These are phyloP conservation scores for Alosa sapidissima DNA, from an alignment of 2,797 vertebrate species.

Conservation along the genomic window DNA sequence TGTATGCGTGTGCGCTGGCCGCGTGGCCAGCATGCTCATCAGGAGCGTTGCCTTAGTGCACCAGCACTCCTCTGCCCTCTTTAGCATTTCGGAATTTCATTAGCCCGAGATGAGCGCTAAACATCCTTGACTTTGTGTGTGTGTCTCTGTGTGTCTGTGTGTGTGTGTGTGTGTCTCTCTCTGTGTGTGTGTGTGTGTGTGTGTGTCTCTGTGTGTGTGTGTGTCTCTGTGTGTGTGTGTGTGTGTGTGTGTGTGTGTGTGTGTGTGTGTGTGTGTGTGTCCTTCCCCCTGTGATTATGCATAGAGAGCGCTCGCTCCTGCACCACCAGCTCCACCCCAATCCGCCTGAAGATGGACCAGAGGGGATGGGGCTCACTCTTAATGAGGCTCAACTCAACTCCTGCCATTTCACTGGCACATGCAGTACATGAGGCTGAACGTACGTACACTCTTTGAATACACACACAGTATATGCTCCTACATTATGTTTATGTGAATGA, in stretches of 20 bases:
- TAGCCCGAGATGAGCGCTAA: slow-evolving; percentile 31
- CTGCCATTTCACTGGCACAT: background rate
- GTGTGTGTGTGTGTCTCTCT: background rate
- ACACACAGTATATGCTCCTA: background rate
- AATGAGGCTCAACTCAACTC: slow-evolving; percentile 1
- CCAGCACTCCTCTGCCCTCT: background rate
- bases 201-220: no score
- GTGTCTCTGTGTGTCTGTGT: background rate
- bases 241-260: background rate
- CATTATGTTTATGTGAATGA: background rate
- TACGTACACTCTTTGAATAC: background rate
- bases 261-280: slow-evolving; percentile 1
- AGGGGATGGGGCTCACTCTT: background rate
- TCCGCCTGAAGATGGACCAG: background rate
- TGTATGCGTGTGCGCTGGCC: background rate
- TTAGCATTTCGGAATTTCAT: slow-evolving; percentile 37
- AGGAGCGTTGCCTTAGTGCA: background rate
- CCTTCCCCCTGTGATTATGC: slow-evolving; percentile 23
- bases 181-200: background rate
- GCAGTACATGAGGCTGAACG: background rate
- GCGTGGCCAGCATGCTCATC: background rate
- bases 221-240: background rate
- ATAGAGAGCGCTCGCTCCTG: slow-evolving; percentile 1
- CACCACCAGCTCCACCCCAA: background rate
- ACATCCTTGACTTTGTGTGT: slow-evolving; percentile 34